Base-by-base conservation (phyloP, 2,888 invertebrate species). In the Horisme vitalbata region DNA sequence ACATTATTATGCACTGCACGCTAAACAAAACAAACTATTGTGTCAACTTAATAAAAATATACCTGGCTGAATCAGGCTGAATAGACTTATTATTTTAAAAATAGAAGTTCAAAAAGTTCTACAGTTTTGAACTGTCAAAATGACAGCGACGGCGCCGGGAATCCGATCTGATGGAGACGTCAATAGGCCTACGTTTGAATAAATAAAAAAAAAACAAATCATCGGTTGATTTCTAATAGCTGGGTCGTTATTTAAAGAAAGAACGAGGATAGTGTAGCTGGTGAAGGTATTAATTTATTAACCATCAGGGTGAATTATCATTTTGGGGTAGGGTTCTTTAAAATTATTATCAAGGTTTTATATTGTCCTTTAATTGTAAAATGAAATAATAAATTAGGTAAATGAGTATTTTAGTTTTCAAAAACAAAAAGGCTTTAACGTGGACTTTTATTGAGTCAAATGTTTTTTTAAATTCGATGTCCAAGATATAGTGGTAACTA, bases 91-190 rank as follows among this genome's bases (percentile, higher is more conserved):
- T 68, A 64, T 70, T 73, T 66, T 68, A 71, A 71, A 70, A 59
- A 60, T 56, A 61, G 70, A 71, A 66, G 15, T 15, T 13, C 8
- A 69, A 63, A 70, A 68, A 62, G 50, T 59, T 58, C 56, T 66
- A 70, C 66, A 61, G 75, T 71, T 76, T 65, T 64, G 66, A 71
- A 75, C 81, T 82, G 84, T 84, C 83, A 82, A 67, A 71, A 57
- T 80, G 84, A 80, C 83, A 79, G 78, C 78, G 64, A 57, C 68
- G 82, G 80, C 84, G 80, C 81, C 83, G 76, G 78, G 68, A 71
- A 75, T 62, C 59, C 59, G 76, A 75, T 65, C 72, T 68, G 64
- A 62, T 63, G 65, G 70, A 71, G 73, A 70, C 65, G 72, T 72
- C 79, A 75, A 76, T 83, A 80, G 81, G 83, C 82, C 79, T 82